These are phyloP conservation scores for Buceros bicornis DNA, from an alignment of 2,797 vertebrate genomes.

Conservation along the genomic window DNA sequence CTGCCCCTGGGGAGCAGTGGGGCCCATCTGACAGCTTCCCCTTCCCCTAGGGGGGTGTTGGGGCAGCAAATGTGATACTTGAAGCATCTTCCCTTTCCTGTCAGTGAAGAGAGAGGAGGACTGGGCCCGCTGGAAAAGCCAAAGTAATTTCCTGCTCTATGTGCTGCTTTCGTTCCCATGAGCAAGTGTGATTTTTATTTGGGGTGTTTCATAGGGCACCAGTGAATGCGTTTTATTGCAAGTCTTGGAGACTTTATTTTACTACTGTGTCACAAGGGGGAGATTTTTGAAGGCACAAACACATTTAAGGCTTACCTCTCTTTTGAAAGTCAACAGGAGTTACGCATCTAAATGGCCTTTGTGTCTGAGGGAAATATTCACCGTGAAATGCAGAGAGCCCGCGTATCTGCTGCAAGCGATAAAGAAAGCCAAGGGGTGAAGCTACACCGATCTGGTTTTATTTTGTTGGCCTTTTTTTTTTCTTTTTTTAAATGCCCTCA, in stretches of 20 bases:
- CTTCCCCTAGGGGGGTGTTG: background rate
- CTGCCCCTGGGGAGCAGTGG: rapidly evolving
- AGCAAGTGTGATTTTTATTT: background rate
- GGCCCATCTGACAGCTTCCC: background rate
- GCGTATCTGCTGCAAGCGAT: background rate
- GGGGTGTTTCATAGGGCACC: background rate
- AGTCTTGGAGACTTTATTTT: conserved; percentile 35
- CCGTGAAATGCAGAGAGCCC: background rate
- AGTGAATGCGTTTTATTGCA: background rate
- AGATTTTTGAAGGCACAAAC: conserved; percentile 42
- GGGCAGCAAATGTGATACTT: background rate
- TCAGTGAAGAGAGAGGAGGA: background rate
- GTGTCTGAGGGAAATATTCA: background rate
- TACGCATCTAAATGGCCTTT: background rate
- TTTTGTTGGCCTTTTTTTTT: background rate
- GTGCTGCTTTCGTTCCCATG: background rate
- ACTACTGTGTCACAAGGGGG: conserved; percentile 35
- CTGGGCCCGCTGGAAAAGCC: background rate
- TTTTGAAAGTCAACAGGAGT: conserved; percentile 37
- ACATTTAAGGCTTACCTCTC: conserved; percentile 4
- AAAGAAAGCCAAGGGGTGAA: background rate
- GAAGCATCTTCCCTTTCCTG: background rate
- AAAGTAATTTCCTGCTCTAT: background rate
- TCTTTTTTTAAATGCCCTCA: background rate
- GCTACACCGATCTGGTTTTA: background rate